phyloP scores from a whole-genome alignment of 1,140 invertebrate species.

The Muscidifurax raptorellus region DNA sequence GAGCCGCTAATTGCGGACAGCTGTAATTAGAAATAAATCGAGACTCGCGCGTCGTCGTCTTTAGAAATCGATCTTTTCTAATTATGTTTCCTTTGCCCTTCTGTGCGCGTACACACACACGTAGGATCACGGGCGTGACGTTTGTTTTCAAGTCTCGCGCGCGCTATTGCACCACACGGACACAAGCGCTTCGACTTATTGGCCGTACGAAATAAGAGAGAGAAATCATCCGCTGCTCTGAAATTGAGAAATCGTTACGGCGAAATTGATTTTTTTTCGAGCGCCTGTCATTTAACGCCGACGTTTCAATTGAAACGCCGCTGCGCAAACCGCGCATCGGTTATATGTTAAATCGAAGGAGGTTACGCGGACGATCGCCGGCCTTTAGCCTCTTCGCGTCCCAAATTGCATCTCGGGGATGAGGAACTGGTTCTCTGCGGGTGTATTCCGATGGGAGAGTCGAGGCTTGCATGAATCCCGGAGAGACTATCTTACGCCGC shows the following conservation, averaged over 20 bases:
- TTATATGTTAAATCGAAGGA: neutral
- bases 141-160: neutral
- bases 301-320: conserved; percentile 25
- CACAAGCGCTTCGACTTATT: neutral
- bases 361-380: neutral
- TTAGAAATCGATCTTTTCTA: conserved; percentile 33
- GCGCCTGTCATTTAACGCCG: conserved; percentile 23
- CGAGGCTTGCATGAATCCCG: conserved; percentile 24
- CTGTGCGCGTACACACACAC: neutral
- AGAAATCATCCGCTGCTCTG: neutral
- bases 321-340: neutral
- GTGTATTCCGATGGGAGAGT: neutral
- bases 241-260: conserved; percentile 29
- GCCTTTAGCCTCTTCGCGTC: conserved; percentile 17
- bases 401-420: conserved; percentile 29
- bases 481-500: neutral
- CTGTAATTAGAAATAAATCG: conserved; percentile 33
- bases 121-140: neutral
- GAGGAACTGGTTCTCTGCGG: conserved; percentile 31
- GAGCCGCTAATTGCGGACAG: neutral
- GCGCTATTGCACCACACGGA: conserved; percentile 1
- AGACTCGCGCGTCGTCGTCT: neutral
- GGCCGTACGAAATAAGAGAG: neutral
- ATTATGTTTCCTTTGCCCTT: neutral
- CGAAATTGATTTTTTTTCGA: conserved; percentile 18